phyloP scores from a whole-genome alignment of 2,113 vertebrate genomes.

The Isichthys henryi region DNA sequence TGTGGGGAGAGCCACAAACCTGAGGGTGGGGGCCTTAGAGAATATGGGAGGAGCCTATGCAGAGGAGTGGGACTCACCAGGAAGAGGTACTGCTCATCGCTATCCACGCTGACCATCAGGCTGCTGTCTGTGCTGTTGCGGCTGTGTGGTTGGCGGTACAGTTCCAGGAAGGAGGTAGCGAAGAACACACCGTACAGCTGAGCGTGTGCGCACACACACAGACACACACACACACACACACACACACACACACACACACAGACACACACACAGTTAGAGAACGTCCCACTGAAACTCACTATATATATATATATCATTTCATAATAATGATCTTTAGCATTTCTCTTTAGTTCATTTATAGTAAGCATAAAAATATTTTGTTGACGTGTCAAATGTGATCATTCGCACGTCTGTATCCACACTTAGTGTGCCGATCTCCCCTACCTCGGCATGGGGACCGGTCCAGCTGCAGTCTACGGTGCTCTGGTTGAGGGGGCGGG shows the following conservation, averaged over 20 bases:
- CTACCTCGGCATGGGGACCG: conserved; percentile 62
- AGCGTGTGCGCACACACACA: conserved; percentile 3
- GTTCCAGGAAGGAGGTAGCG: conserved; percentile 85
- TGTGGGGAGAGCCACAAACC: background rate
- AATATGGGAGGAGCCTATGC: background rate
- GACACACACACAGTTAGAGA: conserved; percentile 16
- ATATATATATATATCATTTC: background rate
- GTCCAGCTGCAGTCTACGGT: conserved; percentile 88
- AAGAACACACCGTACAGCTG: conserved; percentile 86
- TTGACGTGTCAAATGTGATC: too few relatives aligned
- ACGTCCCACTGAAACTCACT: background rate
- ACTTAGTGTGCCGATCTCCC: conserved; percentile 22
- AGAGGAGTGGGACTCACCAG: conserved; percentile 60
- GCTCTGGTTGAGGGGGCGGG: conserved; percentile 82
- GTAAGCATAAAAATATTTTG: background rate
- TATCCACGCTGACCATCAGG: conserved; percentile 69
- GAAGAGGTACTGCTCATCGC: conserved; percentile 88
- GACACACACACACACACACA: background rate
- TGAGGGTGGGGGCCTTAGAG: background rate
- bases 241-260: background rate
- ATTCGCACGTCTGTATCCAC: background rate
- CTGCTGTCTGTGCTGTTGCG: conserved; percentile 57
- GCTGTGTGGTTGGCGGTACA: conserved; percentile 73
- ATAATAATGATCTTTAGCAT: background rate
- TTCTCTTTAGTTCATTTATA: background rate